phyloP scores from a whole-genome alignment of 2,888 invertebrate genomes.

The Drosophila cracens region DNA sequence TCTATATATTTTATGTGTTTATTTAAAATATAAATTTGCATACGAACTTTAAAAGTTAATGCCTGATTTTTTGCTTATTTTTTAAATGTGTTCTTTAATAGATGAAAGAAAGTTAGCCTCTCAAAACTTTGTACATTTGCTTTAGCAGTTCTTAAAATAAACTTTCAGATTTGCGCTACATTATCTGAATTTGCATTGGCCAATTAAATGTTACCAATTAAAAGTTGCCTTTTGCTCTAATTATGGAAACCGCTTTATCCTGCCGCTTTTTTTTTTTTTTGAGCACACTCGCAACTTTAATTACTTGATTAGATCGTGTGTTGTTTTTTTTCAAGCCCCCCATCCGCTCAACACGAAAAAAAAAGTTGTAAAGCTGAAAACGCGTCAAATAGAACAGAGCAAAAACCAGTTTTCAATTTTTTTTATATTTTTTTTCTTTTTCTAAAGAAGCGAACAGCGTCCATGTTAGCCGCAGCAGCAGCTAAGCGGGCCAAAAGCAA shows the following conservation, averaged over 20 bases:
- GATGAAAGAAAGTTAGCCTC: neutral
- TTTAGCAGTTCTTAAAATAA: neutral
- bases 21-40: neutral
- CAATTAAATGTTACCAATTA: slow-evolving; percentile 35
- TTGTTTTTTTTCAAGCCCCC: slow-evolving; percentile 4
- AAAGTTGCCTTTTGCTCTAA: slow-evolving; percentile 39
- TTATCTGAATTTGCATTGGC: slow-evolving; percentile 6
- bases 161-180: neutral
- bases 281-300: slow-evolving; percentile 47
- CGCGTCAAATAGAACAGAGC: slow-evolving; percentile 52
- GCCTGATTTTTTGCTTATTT: neutral
- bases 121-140: neutral
- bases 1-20: neutral
- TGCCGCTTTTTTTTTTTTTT: slow-evolving; percentile 15
- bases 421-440: slow-evolving; percentile 20
- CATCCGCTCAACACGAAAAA: slow-evolving; percentile 6
- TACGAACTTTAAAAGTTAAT: neutral
- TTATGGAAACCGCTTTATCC: slow-evolving; percentile 17
- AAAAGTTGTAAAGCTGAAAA: slow-evolving; percentile 32
- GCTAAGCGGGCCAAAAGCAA: slow-evolving; percentile 42
- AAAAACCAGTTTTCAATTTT: slow-evolving; percentile 49
- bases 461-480: slow-evolving; percentile 49
- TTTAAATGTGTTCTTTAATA: neutral
- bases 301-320: slow-evolving; percentile 58
- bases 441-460: slow-evolving; percentile 41